Percentiles rank a stretch among this genome's conserved stretches.
phyloP scores from a whole-genome alignment of 2,888 invertebrate species.

The Drosophila anceps region DNA sequence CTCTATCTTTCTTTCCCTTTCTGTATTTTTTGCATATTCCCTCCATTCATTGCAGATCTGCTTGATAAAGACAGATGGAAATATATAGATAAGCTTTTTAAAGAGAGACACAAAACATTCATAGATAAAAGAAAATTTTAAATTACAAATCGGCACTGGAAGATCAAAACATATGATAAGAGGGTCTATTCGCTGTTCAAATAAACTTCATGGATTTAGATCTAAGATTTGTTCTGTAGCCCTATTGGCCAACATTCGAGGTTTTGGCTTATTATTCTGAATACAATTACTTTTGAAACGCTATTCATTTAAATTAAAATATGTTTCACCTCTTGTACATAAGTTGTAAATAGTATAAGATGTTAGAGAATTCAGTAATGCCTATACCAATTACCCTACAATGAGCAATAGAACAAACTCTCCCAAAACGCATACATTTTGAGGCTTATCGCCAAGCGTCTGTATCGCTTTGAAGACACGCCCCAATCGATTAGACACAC shows the following conservation, averaged over 20 bases:
- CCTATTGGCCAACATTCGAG: too few relatives aligned
- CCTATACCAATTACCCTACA: conserved; percentile 26
- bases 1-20: background rate
- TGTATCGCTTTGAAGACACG: conserved; percentile 26
- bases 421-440: background rate
- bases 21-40: background rate
- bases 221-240: too few relatives aligned
- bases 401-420: conserved; percentile 11
- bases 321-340: too few relatives aligned
- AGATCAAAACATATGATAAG: background rate
- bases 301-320: too few relatives aligned
- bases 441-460: conserved; percentile 38
- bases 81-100: background rate
- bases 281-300: too few relatives aligned
- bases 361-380: background rate
- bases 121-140: background rate
- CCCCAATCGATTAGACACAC: conserved; percentile 41
- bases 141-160: background rate
- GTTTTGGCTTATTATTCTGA: too few relatives aligned
- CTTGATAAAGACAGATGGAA: background rate
- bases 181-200: background rate
- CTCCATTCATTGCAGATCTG: background rate
- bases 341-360: background rate
- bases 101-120: background rate
- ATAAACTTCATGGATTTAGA: background rate